phyloP scores from a whole-genome alignment of 2,797 vertebrate species.

The Mycteria americana region DNA sequence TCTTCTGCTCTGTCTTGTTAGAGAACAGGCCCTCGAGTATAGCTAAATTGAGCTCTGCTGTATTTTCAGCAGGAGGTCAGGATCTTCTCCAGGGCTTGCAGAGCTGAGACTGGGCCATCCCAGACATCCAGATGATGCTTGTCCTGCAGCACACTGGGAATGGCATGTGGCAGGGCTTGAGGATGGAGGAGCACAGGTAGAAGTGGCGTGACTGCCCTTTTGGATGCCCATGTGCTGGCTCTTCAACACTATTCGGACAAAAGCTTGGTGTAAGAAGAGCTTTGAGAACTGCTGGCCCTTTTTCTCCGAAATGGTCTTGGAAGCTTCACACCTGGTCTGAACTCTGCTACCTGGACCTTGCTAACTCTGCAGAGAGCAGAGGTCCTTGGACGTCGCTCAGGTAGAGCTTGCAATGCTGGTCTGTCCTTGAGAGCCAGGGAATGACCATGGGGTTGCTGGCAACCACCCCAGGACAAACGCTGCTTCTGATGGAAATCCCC shows the following conservation, averaged over 20 bases:
- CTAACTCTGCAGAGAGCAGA: background rate
- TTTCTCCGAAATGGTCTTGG: background rate
- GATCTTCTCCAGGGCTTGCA: background rate
- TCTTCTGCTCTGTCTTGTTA: background rate
- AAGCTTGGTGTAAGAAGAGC: background rate
- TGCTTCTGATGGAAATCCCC: background rate
- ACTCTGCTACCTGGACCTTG: background rate
- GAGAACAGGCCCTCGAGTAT: background rate
- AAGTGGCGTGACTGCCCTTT: background rate
- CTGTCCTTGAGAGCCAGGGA: background rate
- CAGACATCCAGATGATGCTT: background rate
- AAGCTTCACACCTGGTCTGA: background rate
- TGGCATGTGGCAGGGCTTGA: background rate
- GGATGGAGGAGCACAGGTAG: background rate
- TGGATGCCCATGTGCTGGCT: background rate
- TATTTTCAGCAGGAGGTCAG: background rate
- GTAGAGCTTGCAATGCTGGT: background rate
- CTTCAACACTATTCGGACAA: background rate
- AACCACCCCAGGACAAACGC: background rate
- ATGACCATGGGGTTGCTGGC: background rate
- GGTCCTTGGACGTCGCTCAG: background rate
- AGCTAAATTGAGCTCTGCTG: background rate
- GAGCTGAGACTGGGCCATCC: background rate
- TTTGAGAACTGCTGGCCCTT: background rate
- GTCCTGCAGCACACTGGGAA: background rate